Evolutionary conservation across 2,797 vertebrate genomes (phyloP), one percentile per base, ranked within the genome.

Genomic region (Fringilla coelebs): DNA sequence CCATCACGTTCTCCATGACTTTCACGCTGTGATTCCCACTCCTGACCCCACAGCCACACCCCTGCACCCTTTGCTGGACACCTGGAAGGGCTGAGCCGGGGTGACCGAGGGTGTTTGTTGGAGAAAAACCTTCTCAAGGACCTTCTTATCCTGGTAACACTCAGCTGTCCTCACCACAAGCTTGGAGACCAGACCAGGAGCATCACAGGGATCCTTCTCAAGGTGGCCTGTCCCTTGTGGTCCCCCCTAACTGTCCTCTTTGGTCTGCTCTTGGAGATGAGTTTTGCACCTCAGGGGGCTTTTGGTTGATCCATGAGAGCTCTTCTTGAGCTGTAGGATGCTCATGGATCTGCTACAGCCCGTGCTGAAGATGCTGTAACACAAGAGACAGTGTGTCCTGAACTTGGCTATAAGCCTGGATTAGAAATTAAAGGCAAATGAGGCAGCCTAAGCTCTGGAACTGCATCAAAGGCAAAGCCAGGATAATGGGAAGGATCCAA

Each of bases 341-440:
- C 48, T 85, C 52, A 4, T 25, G 10, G 45, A 52, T 7, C 65
- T 85, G 58, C 55, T 51, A 5, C 14, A 84, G 62, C 28, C 1
- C 0, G 0, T 13, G 68, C 60, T 84, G 87, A 90, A 83, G 52
- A 43, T 40, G 34, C 3, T 81, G 55, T 19, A 67, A n/a, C n/a
- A 49, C 36, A 60, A 52, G 62, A 93, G 84, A 68, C 89, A 34
- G 52, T 31, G 63, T 92, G 94, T 93, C 92, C 91, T 86, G 67
- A 94, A 88, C 85, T 88, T 91, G 96, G 88, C 94, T 51, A 38
- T 38, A 32, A 61, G 89, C 95, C 94, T 96, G 95, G 90, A 85
- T 87, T 93, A 71, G 95, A 95, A 95, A 95, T 95, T 96, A 94
- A 93, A 96, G 67, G 94, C 92, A 94, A 97, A 94, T 93, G 92